These are phyloP conservation scores for Rhizoglyphus robini DNA, from an alignment of 1,140 invertebrate genomes.

Conservation along the genomic window DNA sequence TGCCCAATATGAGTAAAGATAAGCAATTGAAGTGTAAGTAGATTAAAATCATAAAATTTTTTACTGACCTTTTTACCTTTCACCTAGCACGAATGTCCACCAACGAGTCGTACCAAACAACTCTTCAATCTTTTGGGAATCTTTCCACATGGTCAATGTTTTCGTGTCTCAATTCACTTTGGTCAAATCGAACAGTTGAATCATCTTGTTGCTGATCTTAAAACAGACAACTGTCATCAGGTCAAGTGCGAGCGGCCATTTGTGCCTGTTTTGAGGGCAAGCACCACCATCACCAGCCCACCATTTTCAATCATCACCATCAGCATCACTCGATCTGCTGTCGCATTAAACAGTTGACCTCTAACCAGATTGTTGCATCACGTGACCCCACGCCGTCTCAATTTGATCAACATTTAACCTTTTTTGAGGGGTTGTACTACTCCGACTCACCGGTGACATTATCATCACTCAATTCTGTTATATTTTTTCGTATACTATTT, in stretches of 20 bases:
- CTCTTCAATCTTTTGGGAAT: not conserved
- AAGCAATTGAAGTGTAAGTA: not conserved
- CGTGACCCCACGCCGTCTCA: not conserved
- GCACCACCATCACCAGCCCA: not conserved
- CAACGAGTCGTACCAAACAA: not conserved
- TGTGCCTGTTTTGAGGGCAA: not conserved
- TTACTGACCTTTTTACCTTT: not conserved
- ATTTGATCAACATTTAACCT: slow-evolving; percentile 2
- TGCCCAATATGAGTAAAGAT: not conserved
- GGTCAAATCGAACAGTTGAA: not conserved
- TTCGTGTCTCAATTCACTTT: slow-evolving; percentile 7
- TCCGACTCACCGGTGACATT: not conserved
- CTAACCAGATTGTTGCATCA: not conserved
- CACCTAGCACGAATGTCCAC: not conserved
- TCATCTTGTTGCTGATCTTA: not conserved
- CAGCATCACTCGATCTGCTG: not conserved
- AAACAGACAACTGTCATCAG: not conserved
- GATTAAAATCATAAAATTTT: too few species aligned
- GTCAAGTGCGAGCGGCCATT: not conserved
- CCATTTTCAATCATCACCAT: not conserved
- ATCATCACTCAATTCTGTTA: too few species aligned
- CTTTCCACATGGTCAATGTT: not conserved
- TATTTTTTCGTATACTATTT: too few species aligned
- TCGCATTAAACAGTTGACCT: not conserved
- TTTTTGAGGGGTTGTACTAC: not conserved